Evolutionary conservation across 2,113 vertebrate species (phyloP).

Genomic region (Halichoerus grypus): DNA sequence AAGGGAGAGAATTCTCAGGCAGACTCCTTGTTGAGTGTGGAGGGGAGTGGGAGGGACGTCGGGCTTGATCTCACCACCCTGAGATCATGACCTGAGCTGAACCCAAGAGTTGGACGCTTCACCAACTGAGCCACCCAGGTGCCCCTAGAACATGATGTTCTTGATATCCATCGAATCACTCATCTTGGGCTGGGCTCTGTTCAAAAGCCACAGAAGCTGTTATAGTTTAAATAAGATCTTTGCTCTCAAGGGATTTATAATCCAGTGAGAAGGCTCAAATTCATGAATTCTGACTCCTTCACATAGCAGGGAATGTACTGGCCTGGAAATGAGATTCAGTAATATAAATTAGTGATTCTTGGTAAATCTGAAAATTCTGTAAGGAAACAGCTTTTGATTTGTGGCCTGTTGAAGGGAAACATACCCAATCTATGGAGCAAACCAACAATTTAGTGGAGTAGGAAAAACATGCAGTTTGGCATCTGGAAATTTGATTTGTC

Average conservation of each 20-base stretch:
- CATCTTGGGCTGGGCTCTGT: background rate
- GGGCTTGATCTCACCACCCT: background rate
- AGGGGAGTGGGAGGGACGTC: background rate
- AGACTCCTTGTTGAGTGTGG: background rate
- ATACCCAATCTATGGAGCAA: background rate
- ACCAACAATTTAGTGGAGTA: background rate
- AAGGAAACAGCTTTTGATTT: conserved; percentile 14
- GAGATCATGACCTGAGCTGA: background rate
- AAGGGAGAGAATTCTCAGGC: background rate
- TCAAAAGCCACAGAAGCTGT: background rate
- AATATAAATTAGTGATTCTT: background rate
- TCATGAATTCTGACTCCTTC: background rate
- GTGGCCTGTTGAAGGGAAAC: background rate
- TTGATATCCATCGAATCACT: background rate
- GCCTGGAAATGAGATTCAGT: background rate
- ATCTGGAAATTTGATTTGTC: conserved; percentile 16
- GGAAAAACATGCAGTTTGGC: background rate
- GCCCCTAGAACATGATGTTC: background rate
- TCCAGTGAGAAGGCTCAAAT: conserved; percentile 4
- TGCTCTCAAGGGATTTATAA: background rate
- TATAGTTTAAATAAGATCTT: conserved; percentile 25
- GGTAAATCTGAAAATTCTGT: conserved; percentile 26
- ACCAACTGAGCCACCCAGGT: background rate
- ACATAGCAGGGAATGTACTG: background rate
- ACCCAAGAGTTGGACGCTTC: background rate